Evolutionary conservation across 2,113 vertebrate species (phyloP).

Genomic region (Chinchilla lanigera): DNA sequence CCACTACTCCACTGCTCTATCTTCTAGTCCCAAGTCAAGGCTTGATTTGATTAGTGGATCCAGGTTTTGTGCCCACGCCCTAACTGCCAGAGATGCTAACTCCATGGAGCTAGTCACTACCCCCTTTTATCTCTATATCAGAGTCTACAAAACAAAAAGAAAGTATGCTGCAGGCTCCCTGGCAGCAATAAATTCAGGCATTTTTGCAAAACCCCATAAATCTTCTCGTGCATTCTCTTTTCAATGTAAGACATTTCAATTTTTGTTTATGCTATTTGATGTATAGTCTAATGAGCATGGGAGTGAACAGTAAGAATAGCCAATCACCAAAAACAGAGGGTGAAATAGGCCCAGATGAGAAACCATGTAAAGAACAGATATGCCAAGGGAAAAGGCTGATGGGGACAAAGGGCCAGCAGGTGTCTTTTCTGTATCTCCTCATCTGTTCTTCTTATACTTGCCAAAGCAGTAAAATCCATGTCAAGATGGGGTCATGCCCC

Average conservation of each 20-base stretch:
- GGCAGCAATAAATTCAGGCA: not conserved
- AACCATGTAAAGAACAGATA: not conserved
- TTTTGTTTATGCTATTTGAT: not conserved
- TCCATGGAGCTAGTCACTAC: not conserved
- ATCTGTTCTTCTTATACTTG: not conserved
- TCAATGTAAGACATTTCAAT: not conserved
- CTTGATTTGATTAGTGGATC: not conserved
- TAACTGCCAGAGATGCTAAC: not conserved
- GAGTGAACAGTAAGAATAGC: not conserved
- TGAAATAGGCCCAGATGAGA: not conserved
- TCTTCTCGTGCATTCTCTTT: not conserved
- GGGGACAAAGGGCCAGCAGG: not conserved
- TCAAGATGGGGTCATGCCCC: not conserved
- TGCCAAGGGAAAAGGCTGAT: not conserved
- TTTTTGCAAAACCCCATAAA: not conserved
- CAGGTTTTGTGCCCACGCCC: not conserved
- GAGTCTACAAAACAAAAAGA: not conserved
- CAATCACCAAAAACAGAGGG: not conserved
- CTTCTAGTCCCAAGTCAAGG: not conserved
- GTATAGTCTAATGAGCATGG: not conserved
- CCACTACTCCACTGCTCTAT: not conserved
- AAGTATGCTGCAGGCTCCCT: not conserved
- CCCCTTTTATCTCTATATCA: not conserved
- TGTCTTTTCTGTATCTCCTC: not conserved
- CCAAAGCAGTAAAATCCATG: not conserved